These are phyloP conservation scores for Aepyceros melampus DNA, from an alignment of 2,113 vertebrate species.

Conservation along the genomic window DNA sequence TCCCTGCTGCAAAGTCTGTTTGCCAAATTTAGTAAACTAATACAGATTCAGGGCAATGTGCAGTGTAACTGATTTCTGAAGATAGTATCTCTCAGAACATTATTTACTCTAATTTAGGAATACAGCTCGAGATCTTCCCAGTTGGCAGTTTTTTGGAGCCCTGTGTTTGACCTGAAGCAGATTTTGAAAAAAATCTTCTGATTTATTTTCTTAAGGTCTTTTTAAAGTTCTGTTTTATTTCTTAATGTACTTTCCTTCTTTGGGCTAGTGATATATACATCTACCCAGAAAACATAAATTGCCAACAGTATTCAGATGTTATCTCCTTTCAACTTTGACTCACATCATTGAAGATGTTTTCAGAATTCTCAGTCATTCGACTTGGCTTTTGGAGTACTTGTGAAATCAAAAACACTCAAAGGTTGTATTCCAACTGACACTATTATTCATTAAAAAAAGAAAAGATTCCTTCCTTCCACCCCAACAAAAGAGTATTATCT, in stretches of 20 bases:
- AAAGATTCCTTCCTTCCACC: background rate
- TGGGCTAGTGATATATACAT: background rate
- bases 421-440: background rate
- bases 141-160: background rate
- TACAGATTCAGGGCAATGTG: background rate
- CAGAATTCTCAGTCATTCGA: background rate
- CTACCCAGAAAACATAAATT: background rate
- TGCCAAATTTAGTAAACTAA: background rate
- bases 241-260: background rate
- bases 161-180: background rate
- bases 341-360: background rate
- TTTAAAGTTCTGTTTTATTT: background rate
- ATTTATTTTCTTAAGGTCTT: background rate
- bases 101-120: background rate
- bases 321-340: background rate
- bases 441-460: background rate
- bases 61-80: background rate
- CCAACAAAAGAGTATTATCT: background rate
- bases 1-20: rapidly evolving
- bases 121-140: background rate
- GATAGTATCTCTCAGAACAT: background rate
- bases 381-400: background rate
- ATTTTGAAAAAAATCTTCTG: background rate
- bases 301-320: background rate
- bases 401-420: background rate